These are phyloP conservation scores for Poecilus cupreus DNA, from an alignment of 2,888 invertebrate genomes.

Conservation along the genomic window DNA sequence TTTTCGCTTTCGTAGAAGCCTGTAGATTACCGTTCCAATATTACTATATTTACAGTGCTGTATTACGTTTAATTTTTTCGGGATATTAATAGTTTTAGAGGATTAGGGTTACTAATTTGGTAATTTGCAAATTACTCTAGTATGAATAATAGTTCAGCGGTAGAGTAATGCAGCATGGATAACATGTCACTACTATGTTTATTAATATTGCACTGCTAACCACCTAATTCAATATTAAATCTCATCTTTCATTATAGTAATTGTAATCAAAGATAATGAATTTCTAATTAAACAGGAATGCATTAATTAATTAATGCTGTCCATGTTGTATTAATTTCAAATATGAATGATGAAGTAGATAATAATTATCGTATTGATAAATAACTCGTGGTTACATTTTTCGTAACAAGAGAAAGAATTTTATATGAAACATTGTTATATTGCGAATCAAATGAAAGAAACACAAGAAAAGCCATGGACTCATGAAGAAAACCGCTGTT, in stretches of 20 bases:
- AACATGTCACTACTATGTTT: too few relatives aligned
- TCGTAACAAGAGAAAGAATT: background rate
- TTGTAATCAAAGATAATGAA: slow-evolving; percentile 42
- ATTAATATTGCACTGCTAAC: slow-evolving; percentile 29
- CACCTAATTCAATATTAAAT: slow-evolving; percentile 22
- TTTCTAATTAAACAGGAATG: slow-evolving; percentile 40
- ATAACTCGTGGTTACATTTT: background rate
- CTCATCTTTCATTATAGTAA: slow-evolving; percentile 36
- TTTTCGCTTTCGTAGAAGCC: too few relatives aligned
- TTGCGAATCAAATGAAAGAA: background rate
- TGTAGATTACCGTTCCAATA: too few relatives aligned
- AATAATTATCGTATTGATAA: slow-evolving; percentile 20
- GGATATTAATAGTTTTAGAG: too few relatives aligned
- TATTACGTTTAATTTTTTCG: too few relatives aligned
- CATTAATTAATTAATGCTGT: slow-evolving; percentile 34
- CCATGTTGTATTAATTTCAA: slow-evolving; percentile 11
- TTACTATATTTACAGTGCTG: too few relatives aligned
- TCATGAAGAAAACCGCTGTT: slow-evolving; percentile 22
- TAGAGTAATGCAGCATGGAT: too few relatives aligned
- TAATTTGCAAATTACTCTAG: too few relatives aligned
- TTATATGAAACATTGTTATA: background rate
- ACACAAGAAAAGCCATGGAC: background rate
- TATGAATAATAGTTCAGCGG: too few relatives aligned
- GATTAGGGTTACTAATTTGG: too few relatives aligned
- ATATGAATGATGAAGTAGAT: slow-evolving; percentile 30